Conservation (phyloP, 1,140 invertebrate species). For the Acromyrmex charruanus region DNA sequence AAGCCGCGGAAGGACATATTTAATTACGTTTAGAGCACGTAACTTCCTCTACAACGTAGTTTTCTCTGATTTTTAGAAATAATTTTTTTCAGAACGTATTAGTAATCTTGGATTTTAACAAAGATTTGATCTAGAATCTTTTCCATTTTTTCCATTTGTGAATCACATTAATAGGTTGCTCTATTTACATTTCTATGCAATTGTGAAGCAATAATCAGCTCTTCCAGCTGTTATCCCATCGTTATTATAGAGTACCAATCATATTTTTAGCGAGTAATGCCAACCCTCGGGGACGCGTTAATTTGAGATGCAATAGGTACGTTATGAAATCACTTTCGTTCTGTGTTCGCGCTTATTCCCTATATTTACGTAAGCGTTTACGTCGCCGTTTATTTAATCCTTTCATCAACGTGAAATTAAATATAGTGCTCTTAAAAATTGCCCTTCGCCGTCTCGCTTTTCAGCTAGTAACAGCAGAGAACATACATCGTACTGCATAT, state of each 20-base stretch:
- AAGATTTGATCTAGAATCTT: not conserved
- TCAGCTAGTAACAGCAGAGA: not conserved
- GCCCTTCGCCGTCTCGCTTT: not conserved
- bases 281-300: not conserved
- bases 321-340: slow-evolving; percentile 34
- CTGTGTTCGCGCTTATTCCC: not conserved
- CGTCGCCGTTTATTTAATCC: slow-evolving; percentile 30
- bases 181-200: not conserved
- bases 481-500: not conserved
- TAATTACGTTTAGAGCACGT: slow-evolving; percentile 11
- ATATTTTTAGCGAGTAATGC: slow-evolving; percentile 34
- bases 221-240: not conserved
- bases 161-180: not conserved
- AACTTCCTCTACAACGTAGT: not conserved
- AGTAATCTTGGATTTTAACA: not conserved
- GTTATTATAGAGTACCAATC: not conserved
- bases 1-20: slow-evolving; percentile 17
- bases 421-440: slow-evolving; percentile 1
- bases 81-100: not conserved
- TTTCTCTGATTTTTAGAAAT: not conserved
- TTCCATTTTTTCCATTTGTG: no score
- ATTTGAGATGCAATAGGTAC: not conserved
- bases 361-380: slow-evolving; percentile 35
- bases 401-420: slow-evolving; percentile 3
- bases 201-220: not conserved